phyloP scores from a whole-genome alignment of 2,888 invertebrate genomes.

The Schrankia costaestrigalis region DNA sequence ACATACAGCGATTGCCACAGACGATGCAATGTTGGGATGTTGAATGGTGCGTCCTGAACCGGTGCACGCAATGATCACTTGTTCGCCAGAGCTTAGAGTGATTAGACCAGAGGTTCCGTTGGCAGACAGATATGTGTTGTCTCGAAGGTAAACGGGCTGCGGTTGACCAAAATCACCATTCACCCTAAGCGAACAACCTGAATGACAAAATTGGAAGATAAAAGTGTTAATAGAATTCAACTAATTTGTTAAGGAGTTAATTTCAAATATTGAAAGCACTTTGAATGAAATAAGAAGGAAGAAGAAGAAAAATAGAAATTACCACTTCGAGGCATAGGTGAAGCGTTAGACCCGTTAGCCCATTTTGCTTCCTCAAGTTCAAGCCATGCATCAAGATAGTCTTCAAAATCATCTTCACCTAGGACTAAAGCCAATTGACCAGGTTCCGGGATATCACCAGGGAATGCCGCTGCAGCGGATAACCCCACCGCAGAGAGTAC shows the following conservation, averaged over 20 bases:
- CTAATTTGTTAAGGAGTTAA: background rate
- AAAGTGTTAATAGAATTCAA: background rate
- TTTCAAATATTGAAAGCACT: background rate
- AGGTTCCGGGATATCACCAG: slow-evolving; percentile 52
- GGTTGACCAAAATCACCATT: slow-evolving; percentile 77
- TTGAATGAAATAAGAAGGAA: background rate
- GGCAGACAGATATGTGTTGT: slow-evolving; percentile 52
- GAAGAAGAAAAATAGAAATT: slow-evolving; percentile 12
- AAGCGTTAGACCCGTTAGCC: slow-evolving; percentile 36
- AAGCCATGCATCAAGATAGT: slow-evolving; percentile 68
- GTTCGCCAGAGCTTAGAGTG: slow-evolving; percentile 50
- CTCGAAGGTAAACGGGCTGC: slow-evolving; percentile 80
- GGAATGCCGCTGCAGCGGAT: slow-evolving; percentile 31
- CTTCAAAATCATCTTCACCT: slow-evolving; percentile 71
- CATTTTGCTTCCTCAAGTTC: slow-evolving; percentile 47
- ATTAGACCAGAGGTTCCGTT: slow-evolving; percentile 60
- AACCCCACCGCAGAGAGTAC: slow-evolving; percentile 33
- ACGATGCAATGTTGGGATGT: slow-evolving; percentile 54
- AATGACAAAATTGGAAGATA: background rate
- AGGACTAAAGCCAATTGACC: slow-evolving; percentile 56
- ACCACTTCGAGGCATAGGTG: slow-evolving; percentile 43
- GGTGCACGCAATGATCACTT: slow-evolving; percentile 56
- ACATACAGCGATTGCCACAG: slow-evolving; percentile 51
- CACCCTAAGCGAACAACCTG: slow-evolving; percentile 70
- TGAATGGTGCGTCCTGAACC: slow-evolving; percentile 53